Conservation (phyloP, 2,888 invertebrate genomes). For the Gymnosoma rotundatum region DNA sequence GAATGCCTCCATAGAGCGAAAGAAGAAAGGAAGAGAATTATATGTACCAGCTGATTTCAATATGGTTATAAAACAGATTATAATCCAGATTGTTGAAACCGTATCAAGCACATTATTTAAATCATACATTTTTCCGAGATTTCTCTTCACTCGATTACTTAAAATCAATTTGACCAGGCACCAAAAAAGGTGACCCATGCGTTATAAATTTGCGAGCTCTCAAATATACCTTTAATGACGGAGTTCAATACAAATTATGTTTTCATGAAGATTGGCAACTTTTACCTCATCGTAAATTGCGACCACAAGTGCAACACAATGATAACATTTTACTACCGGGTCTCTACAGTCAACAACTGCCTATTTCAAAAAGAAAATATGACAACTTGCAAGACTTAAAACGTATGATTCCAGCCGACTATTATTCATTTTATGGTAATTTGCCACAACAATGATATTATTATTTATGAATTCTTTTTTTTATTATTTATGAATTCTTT, state of each 20-base stretch:
- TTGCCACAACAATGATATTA: slow-evolving; percentile 31
- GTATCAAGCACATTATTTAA: slow-evolving; percentile 47
- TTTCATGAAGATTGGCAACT: slow-evolving; percentile 55
- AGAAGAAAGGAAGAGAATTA: background rate
- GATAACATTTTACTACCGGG: slow-evolving; percentile 56
- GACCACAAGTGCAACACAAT: slow-evolving; percentile 56
- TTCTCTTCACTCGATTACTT: slow-evolving; percentile 56
- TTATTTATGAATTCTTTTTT: slow-evolving; percentile 25
- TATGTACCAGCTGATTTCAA: background rate
- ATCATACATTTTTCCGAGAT: slow-evolving; percentile 47
- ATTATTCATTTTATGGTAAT: slow-evolving; percentile 30
- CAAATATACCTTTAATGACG: slow-evolving; percentile 48
- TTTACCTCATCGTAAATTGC: slow-evolving; percentile 50
- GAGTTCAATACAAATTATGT: slow-evolving; percentile 53
- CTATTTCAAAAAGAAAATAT: slow-evolving; percentile 63
- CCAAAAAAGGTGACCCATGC: slow-evolving; percentile 47
- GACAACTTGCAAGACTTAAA: slow-evolving; percentile 58
- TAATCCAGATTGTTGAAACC: slow-evolving; percentile 32
- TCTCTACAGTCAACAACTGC: slow-evolving; percentile 60
- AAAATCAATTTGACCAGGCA: slow-evolving; percentile 56
- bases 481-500: too few relatives aligned
- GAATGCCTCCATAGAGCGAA: background rate
- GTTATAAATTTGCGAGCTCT: slow-evolving; percentile 38
- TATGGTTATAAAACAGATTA: slow-evolving; percentile 49
- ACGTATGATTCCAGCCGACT: slow-evolving; percentile 46